These are phyloP conservation scores for Catharus minimus DNA, from an alignment of 2,113 vertebrate species.

Conservation along the genomic window DNA sequence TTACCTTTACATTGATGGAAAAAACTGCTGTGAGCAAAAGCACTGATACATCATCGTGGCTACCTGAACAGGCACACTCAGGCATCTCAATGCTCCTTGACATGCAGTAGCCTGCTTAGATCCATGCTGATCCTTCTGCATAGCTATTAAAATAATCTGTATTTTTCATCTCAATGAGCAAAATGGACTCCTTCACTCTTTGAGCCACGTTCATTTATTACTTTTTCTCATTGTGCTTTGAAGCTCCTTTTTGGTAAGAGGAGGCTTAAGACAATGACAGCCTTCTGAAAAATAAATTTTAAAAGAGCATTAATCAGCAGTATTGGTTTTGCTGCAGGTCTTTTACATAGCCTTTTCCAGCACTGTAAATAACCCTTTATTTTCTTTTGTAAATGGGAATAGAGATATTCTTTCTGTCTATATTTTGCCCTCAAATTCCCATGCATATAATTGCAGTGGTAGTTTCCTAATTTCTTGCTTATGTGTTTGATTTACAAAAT, in stretches of 20 bases:
- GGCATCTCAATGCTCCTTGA: neutral
- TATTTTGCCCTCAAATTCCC: neutral
- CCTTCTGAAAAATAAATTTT: neutral
- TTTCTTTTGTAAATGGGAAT: neutral
- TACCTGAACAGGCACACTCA: neutral
- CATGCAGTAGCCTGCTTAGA: neutral
- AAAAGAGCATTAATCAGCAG: neutral
- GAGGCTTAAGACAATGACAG: neutral
- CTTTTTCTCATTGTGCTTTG: neutral
- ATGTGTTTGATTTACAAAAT: neutral
- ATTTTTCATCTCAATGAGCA: neutral
- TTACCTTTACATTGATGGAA: neutral
- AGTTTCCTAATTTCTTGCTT: neutral
- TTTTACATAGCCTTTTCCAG: neutral
- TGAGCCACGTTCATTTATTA: neutral
- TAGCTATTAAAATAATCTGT: neutral
- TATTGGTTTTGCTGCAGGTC: neutral
- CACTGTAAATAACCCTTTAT: neutral
- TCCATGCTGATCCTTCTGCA: neutral
- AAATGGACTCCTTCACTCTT: neutral
- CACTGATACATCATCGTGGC: neutral
- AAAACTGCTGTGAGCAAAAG: neutral
- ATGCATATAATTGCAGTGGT: neutral
- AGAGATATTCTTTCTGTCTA: neutral
- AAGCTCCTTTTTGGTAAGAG: neutral